Conservation (phyloP, 2,888 invertebrate genomes). For the Trissolcus japonicus region DNA sequence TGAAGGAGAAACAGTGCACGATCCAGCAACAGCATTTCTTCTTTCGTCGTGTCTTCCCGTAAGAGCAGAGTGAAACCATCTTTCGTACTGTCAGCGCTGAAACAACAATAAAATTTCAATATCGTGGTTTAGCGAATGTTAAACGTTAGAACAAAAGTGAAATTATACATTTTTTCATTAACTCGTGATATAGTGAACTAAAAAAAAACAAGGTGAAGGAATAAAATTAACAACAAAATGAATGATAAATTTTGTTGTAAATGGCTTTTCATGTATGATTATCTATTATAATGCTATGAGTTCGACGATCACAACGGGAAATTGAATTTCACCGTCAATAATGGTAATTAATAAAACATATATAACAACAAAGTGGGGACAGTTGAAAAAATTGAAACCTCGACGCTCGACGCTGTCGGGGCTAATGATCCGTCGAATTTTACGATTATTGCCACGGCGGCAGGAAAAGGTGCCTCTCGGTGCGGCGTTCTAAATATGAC, state of each 20-base stretch:
- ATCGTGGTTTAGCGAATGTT: constrained; percentile 4
- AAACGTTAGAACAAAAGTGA: neutral
- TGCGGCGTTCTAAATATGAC: constrained; percentile 47
- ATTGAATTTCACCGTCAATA: constrained; percentile 43
- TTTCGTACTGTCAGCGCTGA: constrained; percentile 75
- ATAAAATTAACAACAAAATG: too few species aligned
- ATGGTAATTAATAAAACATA: constrained; percentile 39
- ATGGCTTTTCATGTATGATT: too few species aligned
- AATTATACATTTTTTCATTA: too few species aligned
- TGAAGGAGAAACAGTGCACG: constrained; percentile 77
- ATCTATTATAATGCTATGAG: constrained; percentile 9
- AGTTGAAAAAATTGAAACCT: constrained; percentile 37
- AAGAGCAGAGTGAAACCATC: constrained; percentile 78
- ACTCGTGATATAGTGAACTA: too few species aligned
- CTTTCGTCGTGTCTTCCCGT: constrained; percentile 75
- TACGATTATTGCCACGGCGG: constrained; percentile 38
- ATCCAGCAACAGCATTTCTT: constrained; percentile 77
- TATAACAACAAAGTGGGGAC: constrained; percentile 21
- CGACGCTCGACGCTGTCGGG: constrained; percentile 4
- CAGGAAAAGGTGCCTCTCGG: constrained; percentile 29
- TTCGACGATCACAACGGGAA: constrained; percentile 25
- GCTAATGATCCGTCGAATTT: constrained; percentile 42
- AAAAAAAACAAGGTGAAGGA: too few species aligned
- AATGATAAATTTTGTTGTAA: constrained; percentile 2
- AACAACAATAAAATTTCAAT: constrained; percentile 9